These are phyloP conservation scores for Craniophora ligustri DNA, from an alignment of 2,888 invertebrate species.

Conservation along the genomic window DNA sequence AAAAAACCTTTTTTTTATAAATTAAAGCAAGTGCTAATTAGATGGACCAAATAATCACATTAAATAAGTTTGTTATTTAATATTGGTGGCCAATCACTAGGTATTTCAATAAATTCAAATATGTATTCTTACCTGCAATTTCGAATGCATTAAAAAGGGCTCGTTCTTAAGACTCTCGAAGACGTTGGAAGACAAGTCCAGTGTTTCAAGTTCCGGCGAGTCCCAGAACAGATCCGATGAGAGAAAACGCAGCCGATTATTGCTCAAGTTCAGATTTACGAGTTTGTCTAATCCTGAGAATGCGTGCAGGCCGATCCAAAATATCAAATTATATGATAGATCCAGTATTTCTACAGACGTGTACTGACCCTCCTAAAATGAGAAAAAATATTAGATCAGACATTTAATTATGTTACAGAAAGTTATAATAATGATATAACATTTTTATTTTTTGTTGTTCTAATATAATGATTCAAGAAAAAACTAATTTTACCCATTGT, in stretches of 20 bases:
- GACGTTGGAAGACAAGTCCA: constrained; percentile 90
- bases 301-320: constrained; percentile 90
- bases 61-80: too few relatives aligned
- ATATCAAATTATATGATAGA: constrained; percentile 89
- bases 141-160: constrained; percentile 87
- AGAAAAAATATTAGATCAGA: not conserved
- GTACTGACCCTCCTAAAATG: constrained; percentile 83
- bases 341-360: constrained; percentile 83
- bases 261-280: constrained; percentile 88
- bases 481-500: too few relatives aligned
- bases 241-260: constrained; percentile 89
- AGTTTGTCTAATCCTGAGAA: constrained; percentile 86
- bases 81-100: too few relatives aligned
- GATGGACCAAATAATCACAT: too few relatives aligned
- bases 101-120: not conserved
- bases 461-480: too few relatives aligned
- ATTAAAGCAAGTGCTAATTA: too few relatives aligned
- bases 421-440: too few relatives aligned
- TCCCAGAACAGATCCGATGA: constrained; percentile 88
- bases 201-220: constrained; percentile 81
- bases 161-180: constrained; percentile 87
- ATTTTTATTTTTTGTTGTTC: too few relatives aligned
- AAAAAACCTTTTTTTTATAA: too few relatives aligned
- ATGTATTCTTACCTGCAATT: constrained; percentile 78
- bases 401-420: not conserved